Evolutionary conservation across 2,888 invertebrate species (phyloP), one percentile per base, ranked within the genome.

Genomic region (Lepidocyrtinus sp.): DNA sequence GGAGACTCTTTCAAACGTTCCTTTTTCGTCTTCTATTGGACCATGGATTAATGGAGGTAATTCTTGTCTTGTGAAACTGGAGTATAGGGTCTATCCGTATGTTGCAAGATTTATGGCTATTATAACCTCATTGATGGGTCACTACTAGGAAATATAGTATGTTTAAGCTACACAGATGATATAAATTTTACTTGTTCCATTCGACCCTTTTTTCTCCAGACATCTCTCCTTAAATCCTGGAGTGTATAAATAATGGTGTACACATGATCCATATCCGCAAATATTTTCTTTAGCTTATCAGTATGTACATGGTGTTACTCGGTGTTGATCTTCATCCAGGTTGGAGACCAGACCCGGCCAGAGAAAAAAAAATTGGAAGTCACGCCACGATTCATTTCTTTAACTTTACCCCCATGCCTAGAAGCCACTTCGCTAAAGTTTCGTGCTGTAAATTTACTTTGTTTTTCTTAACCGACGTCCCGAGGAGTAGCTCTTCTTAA

Each of bases 41-140:
- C 21, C 0, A 74, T 25, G 26, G 59, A 59, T 46, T 75, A 69
- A 45, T 75, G 63, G 69, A 64, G 25, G 69, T 63, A 69, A 75
- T 68, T 75, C 68, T 61, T 75, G 75, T 68, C 75, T 36, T 59
- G 50, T 63, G 55, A n/a, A n/a, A 7, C 62, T 71, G 27, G 61
- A 71, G 76, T 77, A 71, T 36, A 36, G 36, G 5, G 36, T 36
- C 36, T 36, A 12, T 64, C 71, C 70, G 46, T 46, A 65, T 59
- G 64, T 27, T 27, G 71, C 46, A 78, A 78, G 77, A 78, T 78
- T 78, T 78, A 78, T 62, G 77, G 45, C 77, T 78, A 71, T 76
- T 78, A 78, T 78, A 78, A 78, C 59, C 71, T 68, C 72, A 72
- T 72, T 72, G 77, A 78, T 63, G 72, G 77, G 77, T 72, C 77